These are phyloP conservation scores for Orthosia cruda DNA, from an alignment of 2,888 invertebrate genomes.

Conservation along the genomic window DNA sequence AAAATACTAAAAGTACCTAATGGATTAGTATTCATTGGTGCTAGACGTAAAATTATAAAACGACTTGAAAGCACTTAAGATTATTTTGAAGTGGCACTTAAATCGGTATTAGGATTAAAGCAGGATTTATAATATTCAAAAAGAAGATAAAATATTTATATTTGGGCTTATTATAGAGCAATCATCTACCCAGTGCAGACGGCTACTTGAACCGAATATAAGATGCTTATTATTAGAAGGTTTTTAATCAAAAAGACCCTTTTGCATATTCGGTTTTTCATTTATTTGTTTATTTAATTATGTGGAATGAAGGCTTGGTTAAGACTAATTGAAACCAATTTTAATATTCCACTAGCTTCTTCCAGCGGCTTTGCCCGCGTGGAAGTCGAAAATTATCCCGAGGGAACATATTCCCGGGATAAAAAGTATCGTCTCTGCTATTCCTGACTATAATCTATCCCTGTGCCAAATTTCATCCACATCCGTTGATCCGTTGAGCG, in stretches of 20 bases:
- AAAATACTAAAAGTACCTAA: not conserved
- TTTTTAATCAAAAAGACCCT: not conserved
- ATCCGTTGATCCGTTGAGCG: too few relatives aligned
- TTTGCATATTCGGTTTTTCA: too few relatives aligned
- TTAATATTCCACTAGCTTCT: not conserved
- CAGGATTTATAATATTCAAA: not conserved
- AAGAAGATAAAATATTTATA: not conserved
- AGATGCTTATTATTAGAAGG: not conserved
- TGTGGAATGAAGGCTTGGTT: not conserved
- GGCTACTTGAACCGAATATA: not conserved
- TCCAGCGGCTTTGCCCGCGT: too few relatives aligned
- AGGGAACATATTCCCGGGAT: too few relatives aligned
- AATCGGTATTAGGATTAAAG: not conserved
- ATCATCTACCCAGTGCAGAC: not conserved
- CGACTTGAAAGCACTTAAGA: conserved; percentile 13
- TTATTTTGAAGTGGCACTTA: conserved; percentile 6
- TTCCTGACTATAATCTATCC: too few relatives aligned
- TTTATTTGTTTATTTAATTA: too few relatives aligned
- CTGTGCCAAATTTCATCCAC: too few relatives aligned
- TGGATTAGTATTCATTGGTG: conserved; percentile 4
- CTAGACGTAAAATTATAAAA: not conserved
- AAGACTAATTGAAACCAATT: not conserved
- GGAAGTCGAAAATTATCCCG: too few relatives aligned
- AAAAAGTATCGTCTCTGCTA: too few relatives aligned
- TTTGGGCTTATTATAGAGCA: not conserved